phyloP scores from a whole-genome alignment of 2,113 vertebrate species.

The Syngnathus typhle region DNA sequence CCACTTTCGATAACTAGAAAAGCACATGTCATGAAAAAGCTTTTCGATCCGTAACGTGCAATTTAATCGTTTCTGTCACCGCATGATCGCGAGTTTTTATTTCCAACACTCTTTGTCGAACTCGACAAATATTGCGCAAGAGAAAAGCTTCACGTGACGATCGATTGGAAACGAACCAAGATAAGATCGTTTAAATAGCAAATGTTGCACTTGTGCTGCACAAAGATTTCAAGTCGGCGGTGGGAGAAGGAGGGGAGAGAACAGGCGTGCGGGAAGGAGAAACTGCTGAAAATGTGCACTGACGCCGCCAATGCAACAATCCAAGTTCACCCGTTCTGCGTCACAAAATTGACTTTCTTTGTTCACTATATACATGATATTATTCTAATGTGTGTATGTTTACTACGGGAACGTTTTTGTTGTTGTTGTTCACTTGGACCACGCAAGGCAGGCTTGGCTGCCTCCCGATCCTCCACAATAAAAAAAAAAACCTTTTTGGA shows the following conservation, averaged over 20 bases:
- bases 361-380: background rate
- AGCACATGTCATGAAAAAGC: conserved; percentile 2
- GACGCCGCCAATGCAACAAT: conserved; percentile 14
- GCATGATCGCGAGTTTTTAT: conserved; percentile 27
- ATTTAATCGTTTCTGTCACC: background rate
- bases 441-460: conserved; percentile 16
- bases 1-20: conserved; percentile 49
- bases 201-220: conserved; percentile 34
- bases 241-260: conserved; percentile 17
- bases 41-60: background rate
- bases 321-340: conserved; percentile 24
- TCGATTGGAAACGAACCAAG: conserved; percentile 29
- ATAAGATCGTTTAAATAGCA: background rate
- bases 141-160: background rate
- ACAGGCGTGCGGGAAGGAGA: conserved; percentile 37
- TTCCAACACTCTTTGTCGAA: conserved; percentile 9
- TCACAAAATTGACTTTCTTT: conserved; percentile 4
- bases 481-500: conserved; percentile 31
- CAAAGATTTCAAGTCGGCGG: conserved; percentile 29
- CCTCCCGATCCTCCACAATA: conserved; percentile 38
- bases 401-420: conserved; percentile 32
- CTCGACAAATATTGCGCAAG: background rate
- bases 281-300: conserved; percentile 50
- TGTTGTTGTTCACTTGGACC: conserved; percentile 29
- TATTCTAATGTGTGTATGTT: background rate